Conservation (phyloP, 2,113 vertebrate species). For the Archocentrus centrarchus region DNA sequence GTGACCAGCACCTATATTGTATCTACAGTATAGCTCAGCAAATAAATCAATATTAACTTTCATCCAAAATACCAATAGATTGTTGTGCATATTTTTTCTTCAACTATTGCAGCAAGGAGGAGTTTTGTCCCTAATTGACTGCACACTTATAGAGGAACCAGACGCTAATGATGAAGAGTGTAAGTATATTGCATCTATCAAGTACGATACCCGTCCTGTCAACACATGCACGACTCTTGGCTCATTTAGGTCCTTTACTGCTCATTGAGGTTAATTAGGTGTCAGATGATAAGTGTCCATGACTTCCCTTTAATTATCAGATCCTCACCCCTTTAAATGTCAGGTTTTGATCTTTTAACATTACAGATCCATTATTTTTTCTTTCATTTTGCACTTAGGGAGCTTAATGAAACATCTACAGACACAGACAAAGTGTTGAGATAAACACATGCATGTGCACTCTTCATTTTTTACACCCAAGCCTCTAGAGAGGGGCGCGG, state of each 20-base stretch:
- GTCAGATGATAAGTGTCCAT: constrained; percentile 64
- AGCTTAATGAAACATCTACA: constrained; percentile 6
- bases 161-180: constrained; percentile 92
- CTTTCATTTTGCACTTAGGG: constrained; percentile 2
- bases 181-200: constrained; percentile 79
- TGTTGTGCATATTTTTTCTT: constrained; percentile 12
- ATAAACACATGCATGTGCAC: not conserved
- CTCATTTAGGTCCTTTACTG: constrained; percentile 37
- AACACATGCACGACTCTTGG: constrained; percentile 7
- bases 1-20: not conserved
- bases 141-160: constrained; percentile 94
- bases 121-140: constrained; percentile 95
- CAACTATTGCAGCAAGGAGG: constrained; percentile 90
- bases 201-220: not conserved
- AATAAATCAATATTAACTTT: not conserved
- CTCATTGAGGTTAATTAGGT: constrained; percentile 77
- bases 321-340: constrained; percentile 71
- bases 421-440: not conserved
- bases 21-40: not conserved
- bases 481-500: not conserved
- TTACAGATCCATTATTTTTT: constrained; percentile 37
- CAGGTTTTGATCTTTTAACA: constrained; percentile 68
- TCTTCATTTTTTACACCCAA: constrained; percentile 16
- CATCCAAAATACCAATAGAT: not conserved
- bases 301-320: constrained; percentile 71